Base-by-base conservation (phyloP, 2,797 vertebrate genomes). In the Novumbra hubbsi region DNA sequence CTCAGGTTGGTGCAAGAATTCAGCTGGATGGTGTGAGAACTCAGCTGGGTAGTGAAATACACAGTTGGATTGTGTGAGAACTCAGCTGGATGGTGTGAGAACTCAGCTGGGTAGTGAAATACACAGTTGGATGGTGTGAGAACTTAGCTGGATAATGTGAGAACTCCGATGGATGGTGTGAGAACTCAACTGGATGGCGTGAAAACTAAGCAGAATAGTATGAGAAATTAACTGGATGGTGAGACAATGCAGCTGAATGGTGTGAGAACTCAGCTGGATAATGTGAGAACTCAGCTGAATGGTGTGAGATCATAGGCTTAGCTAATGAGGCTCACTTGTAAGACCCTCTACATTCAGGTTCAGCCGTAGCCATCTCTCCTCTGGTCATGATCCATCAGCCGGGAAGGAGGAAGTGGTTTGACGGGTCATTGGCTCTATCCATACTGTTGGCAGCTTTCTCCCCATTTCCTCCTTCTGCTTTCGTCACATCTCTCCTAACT, bases 281-380 rank as follows among this genome's bases (percentile, higher is more conserved):
- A 4, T 63, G 24, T 28, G 12, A 63, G 52, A 62, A 65, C 41
- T 65, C 71, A 73, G 27, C 48, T 24, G 49, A 14, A 68, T 24
- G 49, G 41, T 0, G 30, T 60, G 72, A 73, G 27, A 57, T 62
- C 21, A 28, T 19, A 73, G 16, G 75, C 67, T 60, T 49, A 48
- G 62, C 30, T 77, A 77, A 73, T 78, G 67, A 81, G 34, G 75
- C 30, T 32, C 68, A 68, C 60, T 45, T 73, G 19, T 75, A 79
- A 78, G 73, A 30, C 48, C 32, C 50, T 11, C 17, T 52, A 75
- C 30, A 21, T 76, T 68, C 69, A 71, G 16, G n/a, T 64, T 73
- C 64, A 74, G 72, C 17, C 34, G 55, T 57, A 38, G 32, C 38
- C 24, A 60, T 30, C 14, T n/a, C 63, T 45, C 9, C 68, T n/a